Evolutionary conservation across 2,888 invertebrate species (phyloP).

Genomic region (Troglohyphantes excavatus): DNA sequence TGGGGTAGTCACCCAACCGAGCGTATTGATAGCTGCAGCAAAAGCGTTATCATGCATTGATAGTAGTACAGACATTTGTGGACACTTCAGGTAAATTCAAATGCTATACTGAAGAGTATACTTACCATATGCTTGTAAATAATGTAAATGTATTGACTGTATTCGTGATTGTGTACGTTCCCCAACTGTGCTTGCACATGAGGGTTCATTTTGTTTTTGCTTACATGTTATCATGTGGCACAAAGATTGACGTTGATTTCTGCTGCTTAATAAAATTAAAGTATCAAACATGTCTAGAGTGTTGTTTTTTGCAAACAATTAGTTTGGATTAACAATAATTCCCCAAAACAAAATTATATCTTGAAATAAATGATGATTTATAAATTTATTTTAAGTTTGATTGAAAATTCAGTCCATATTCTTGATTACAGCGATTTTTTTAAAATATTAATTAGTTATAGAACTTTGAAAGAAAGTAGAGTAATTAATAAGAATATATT

Average conservation of each 20-base stretch:
- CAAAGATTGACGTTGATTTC: slow-evolving; percentile 70
- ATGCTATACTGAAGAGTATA: slow-evolving; percentile 61
- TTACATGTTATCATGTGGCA: slow-evolving; percentile 65
- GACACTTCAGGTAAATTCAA: slow-evolving; percentile 36
- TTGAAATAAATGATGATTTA: too few species aligned
- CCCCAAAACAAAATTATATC: too few species aligned
- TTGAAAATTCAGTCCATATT: too few species aligned
- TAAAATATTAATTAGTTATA: too few species aligned
- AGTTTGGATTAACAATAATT: neutral
- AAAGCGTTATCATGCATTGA: slow-evolving; percentile 32
- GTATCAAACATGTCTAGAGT: slow-evolving; percentile 57
- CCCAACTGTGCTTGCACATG: slow-evolving; percentile 58
- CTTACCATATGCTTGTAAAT: slow-evolving; percentile 73
- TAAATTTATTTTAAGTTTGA: too few species aligned
- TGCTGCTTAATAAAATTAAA: slow-evolving; percentile 78
- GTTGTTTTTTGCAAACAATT: neutral
- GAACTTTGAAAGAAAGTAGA: too few species aligned
- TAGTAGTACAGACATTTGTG: slow-evolving; percentile 52
- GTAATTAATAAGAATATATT: too few species aligned
- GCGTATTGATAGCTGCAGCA: slow-evolving; percentile 21
- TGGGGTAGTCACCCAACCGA: neutral
- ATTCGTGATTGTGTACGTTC: slow-evolving; percentile 66
- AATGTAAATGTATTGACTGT: slow-evolving; percentile 72
- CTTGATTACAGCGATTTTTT: too few species aligned
- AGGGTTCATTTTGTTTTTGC: slow-evolving; percentile 44